Conservation (phyloP, 2,797 vertebrate genomes). For the Chelidonichthys spinosus region DNA sequence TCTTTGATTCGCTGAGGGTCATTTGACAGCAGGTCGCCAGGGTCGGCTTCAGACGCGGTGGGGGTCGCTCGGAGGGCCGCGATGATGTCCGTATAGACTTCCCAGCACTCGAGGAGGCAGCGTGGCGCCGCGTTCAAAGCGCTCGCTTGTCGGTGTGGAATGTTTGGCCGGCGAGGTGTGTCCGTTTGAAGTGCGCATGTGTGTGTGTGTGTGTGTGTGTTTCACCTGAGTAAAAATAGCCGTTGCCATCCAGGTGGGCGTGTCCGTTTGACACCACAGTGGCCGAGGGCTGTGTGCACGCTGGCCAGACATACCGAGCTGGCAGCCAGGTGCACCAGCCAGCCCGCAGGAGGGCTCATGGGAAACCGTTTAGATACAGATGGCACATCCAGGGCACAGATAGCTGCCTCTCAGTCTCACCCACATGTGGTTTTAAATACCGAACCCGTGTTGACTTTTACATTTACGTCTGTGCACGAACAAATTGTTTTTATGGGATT, state of each 20-base stretch:
- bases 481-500: not conserved
- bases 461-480: no score
- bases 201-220: slow-evolving; percentile 37
- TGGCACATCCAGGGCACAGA: slow-evolving; percentile 48
- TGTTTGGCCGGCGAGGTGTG: slow-evolving; percentile 62
- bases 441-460: no score
- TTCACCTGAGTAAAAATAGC: slow-evolving; percentile 68
- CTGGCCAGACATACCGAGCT: slow-evolving; percentile 40
- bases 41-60: slow-evolving; percentile 64
- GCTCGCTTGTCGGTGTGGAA: slow-evolving; percentile 74
- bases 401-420: slow-evolving; percentile 38
- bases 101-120: slow-evolving; percentile 69
- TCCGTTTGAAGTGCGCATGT: slow-evolving; percentile 63
- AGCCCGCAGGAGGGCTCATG: slow-evolving; percentile 54
- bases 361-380: slow-evolving; percentile 58
- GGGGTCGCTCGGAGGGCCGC: slow-evolving; percentile 33
- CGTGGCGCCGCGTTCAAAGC: slow-evolving; percentile 72
- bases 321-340: slow-evolving; percentile 51
- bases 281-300: slow-evolving; percentile 35
- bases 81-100: slow-evolving; percentile 76
- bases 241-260: slow-evolving; percentile 52
- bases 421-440: no score
- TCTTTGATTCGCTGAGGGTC: slow-evolving; percentile 57
- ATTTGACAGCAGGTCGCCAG: slow-evolving; percentile 69
- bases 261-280: slow-evolving; percentile 52